Conservation (phyloP, 2,797 vertebrate species). For the Graptemys geographica region DNA sequence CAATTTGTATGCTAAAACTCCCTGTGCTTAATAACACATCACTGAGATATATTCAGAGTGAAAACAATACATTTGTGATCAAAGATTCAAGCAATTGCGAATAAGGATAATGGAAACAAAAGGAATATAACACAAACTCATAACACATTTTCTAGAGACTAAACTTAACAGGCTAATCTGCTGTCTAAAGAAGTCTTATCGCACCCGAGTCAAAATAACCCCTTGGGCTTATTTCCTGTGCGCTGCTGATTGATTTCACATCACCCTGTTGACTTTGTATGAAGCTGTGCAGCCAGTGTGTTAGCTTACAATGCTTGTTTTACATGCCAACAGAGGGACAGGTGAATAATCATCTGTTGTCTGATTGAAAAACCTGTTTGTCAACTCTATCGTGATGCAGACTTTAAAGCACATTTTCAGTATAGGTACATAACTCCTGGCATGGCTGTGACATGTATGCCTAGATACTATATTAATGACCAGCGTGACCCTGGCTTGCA, state of each 20-base stretch:
- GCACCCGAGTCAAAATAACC: not conserved
- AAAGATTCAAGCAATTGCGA: too few relatives aligned
- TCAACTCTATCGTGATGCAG: not conserved
- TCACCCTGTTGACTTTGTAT: not conserved
- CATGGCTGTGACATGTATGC: not conserved
- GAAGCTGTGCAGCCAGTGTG: not conserved
- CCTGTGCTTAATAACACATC: not conserved
- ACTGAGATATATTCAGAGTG: not conserved
- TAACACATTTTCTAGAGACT: not conserved
- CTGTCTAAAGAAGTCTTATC: not conserved
- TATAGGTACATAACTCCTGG: not conserved
- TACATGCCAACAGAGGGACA: not conserved
- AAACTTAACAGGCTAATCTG: not conserved
- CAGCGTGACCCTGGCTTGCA: not conserved
- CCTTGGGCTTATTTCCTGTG: not conserved
- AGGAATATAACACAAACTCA: not conserved
- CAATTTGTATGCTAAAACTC: not conserved
- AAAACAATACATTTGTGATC: not conserved
- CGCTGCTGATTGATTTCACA: not conserved
- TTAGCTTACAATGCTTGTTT: not conserved
- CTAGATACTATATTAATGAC: not conserved
- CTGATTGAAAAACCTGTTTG: not conserved
- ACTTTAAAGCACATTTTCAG: not conserved
- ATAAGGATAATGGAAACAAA: not conserved
- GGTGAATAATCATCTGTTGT: not conserved